These are phyloP conservation scores for Pachyseris speciosa DNA, from an alignment of 64 coral and sea anemone species.

Conservation along the genomic window DNA sequence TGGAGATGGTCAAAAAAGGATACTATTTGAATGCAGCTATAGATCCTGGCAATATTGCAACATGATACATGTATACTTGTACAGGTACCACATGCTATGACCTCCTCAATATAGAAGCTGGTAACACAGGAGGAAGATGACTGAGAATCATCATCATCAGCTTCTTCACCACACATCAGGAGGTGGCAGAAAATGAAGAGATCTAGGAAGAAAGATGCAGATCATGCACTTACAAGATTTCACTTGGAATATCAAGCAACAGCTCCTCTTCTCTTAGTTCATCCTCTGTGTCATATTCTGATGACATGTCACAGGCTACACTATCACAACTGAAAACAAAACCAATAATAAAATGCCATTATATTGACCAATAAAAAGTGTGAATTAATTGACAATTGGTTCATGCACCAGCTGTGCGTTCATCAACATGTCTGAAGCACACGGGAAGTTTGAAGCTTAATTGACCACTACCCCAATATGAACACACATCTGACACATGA, in stretches of 20 bases:
- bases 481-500: neutral
- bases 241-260: slow-evolving; percentile 1
- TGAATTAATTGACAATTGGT: no score
- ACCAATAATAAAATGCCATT: neutral
- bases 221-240: neutral
- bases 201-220: neutral
- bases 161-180: slow-evolving; percentile 2
- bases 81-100: neutral
- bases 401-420: no score
- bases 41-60: neutral
- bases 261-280: slow-evolving; percentile 9
- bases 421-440: neutral
- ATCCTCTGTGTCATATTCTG: neutral
- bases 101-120: neutral
- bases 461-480: neutral
- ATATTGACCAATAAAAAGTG: neutral
- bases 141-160: neutral
- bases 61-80: neutral
- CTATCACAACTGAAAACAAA: neutral
- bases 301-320: slow-evolving; percentile 5
- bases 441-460: no score
- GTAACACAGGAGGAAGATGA: slow-evolving; percentile 1
- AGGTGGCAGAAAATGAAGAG: slow-evolving; percentile 5
- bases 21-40: neutral
- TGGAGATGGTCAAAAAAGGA: neutral